Percentiles rank a stretch among this genome's conserved stretches.
Conservation (phyloP, 2,113 vertebrate species). For the Seriola quinqueradiata region DNA sequence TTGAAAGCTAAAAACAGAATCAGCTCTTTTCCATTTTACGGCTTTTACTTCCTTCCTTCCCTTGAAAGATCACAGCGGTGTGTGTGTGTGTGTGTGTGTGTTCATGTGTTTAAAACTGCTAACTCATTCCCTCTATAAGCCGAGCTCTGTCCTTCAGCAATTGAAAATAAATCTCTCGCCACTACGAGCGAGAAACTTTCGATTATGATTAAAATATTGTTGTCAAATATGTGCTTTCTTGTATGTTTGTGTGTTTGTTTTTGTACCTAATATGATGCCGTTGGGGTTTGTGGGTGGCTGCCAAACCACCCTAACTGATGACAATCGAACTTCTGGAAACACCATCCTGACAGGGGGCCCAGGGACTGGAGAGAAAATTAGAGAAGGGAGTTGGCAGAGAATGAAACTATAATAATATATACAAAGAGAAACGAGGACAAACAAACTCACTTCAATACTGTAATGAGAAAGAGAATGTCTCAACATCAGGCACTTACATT, state of each 20-base stretch:
- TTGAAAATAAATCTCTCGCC: constrained; percentile 35
- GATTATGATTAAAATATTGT: constrained; percentile 28
- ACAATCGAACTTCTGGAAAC: constrained; percentile 94
- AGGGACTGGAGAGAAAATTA: constrained; percentile 85
- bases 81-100: constrained; percentile 14
- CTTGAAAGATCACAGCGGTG: constrained; percentile 49
- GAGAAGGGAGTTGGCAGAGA: constrained; percentile 42
- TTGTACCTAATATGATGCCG: constrained; percentile 93
- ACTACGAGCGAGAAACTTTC: constrained; percentile 30
- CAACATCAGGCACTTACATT: constrained; percentile 36
- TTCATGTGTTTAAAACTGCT: constrained; percentile 40
- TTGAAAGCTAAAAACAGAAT: constrained; percentile 66
- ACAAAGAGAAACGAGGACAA: constrained; percentile 17
- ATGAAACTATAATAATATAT: constrained; percentile 32
- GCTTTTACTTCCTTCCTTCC: constrained; percentile 56
- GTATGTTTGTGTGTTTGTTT: constrained; percentile 23
- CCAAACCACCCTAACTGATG: constrained; percentile 92
- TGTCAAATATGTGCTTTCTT: constrained; percentile 13
- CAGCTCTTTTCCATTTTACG: constrained; percentile 64
- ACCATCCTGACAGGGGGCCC: constrained; percentile 91
- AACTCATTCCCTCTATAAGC: constrained; percentile 41
- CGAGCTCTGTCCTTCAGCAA: constrained; percentile 21
- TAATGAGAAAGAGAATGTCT: constrained; percentile 31
- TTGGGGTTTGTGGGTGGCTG: constrained; percentile 93
- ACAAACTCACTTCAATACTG: constrained; percentile 5